Percentiles rank a stretch among this genome's conserved stretches.
These are phyloP conservation scores for Craseonycteris thonglongyai DNA, from an alignment of 2,113 vertebrate genomes.

Conservation along the genomic window DNA sequence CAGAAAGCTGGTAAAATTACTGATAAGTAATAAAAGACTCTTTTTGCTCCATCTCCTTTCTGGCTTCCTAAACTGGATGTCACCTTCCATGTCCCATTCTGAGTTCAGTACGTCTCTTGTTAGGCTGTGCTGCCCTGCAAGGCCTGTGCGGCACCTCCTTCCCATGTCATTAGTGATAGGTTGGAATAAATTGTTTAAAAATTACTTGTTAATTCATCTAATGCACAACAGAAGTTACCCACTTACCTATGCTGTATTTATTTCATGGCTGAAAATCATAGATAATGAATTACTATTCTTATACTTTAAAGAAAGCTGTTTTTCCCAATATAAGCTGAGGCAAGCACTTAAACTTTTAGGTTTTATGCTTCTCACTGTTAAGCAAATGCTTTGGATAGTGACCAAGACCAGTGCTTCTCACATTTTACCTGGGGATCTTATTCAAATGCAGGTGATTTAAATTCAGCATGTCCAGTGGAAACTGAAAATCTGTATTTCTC, in stretches of 20 bases:
- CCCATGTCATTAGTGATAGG: background rate
- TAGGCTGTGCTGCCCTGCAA: background rate
- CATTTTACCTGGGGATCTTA: background rate
- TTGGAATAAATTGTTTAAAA: background rate
- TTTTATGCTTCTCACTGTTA: background rate
- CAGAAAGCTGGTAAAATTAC: constrained; percentile 79
- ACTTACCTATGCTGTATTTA: background rate
- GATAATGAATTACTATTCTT: background rate
- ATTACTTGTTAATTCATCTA: background rate
- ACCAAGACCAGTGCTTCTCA: background rate
- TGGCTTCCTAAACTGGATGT: background rate
- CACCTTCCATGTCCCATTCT: background rate
- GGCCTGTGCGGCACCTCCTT: background rate
- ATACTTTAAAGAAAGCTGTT: background rate
- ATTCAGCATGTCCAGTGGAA: background rate
- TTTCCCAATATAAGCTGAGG: background rate
- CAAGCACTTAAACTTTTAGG: background rate
- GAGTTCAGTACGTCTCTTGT: background rate
- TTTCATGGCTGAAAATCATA: background rate
- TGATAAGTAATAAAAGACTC: background rate
- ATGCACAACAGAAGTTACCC: background rate
- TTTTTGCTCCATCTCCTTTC: background rate
- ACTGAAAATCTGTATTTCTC: background rate
- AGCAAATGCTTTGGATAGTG: background rate
- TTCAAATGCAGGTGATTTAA: background rate